Percentiles rank a stretch among this genome's conserved stretches.
phyloP scores from a whole-genome alignment of 2,113 vertebrate genomes.

The Ondatra zibethicus region DNA sequence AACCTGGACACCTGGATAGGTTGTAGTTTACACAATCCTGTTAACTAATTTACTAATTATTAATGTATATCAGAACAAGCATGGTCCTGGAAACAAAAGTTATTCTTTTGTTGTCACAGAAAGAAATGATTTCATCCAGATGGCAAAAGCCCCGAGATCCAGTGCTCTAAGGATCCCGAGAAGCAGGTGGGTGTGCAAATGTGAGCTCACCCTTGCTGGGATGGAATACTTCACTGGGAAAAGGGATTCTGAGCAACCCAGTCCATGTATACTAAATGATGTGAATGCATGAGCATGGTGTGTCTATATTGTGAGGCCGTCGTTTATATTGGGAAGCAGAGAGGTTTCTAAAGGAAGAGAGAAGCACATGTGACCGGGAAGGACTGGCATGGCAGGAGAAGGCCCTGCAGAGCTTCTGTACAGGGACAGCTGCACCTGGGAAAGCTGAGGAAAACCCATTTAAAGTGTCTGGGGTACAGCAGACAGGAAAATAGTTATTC shows the following conservation, averaged over 20 bases:
- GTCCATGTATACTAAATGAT: not conserved
- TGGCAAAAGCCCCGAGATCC: too few relatives aligned
- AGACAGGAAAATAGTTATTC: not conserved
- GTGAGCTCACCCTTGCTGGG: not conserved
- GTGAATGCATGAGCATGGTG: not conserved
- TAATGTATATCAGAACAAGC: not conserved
- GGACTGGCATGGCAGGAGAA: not conserved
- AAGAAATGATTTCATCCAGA: not conserved
- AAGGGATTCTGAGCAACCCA: not conserved
- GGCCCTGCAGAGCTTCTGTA: not conserved
- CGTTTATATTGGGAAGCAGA: not conserved
- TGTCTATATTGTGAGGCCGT: not conserved
- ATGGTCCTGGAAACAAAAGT: not conserved
- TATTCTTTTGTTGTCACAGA: not conserved
- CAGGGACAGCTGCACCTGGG: not conserved
- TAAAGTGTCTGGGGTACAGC: not conserved
- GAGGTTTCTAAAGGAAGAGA: not conserved
- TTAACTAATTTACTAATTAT: not conserved
- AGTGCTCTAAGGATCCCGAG: not conserved
- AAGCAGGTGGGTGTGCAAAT: not conserved
- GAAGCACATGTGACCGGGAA: not conserved
- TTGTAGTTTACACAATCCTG: not conserved
- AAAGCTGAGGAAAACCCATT: not conserved
- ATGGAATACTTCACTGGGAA: not conserved
- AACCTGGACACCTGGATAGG: not conserved